phyloP scores from a whole-genome alignment of 1,140 invertebrate genomes.

The Drosophila biarmipes region DNA sequence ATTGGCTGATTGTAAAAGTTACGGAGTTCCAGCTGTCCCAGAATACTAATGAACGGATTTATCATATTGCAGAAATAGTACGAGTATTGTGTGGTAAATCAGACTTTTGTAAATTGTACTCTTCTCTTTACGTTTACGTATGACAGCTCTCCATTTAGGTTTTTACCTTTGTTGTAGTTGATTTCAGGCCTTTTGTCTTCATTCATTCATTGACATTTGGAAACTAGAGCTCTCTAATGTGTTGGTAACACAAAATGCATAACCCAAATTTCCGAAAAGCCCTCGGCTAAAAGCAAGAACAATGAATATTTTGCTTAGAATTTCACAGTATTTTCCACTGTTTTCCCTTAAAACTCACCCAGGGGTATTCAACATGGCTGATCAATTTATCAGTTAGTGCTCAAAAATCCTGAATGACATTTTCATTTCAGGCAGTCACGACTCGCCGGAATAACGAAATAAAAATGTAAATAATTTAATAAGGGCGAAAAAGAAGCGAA shows the following conservation, averaged over 20 bases:
- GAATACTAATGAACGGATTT: no score
- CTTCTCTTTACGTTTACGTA: not conserved
- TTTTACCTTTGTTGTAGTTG: constrained; percentile 13
- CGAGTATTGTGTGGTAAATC: not conserved
- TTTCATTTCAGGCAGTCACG: constrained; percentile 7
- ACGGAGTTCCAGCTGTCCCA: no score
- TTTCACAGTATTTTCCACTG: not conserved
- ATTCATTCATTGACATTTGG: constrained; percentile 14
- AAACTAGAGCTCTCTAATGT: no score
- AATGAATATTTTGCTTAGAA: not conserved
- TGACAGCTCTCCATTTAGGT: not conserved
- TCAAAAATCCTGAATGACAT: constrained; percentile 15
- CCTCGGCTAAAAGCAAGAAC: not conserved
- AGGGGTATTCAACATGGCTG: not conserved
- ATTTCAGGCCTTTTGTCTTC: constrained; percentile 12
- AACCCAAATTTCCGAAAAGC: not conserved
- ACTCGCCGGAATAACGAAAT: constrained; percentile 31
- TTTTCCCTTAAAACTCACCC: not conserved
- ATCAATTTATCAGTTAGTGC: constrained; percentile 4
- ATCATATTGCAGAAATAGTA: no score
- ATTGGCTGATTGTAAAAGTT: no score
- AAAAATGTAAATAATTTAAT: constrained; percentile 41
- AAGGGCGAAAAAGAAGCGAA: constrained; percentile 24
- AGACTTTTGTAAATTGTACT: constrained; percentile 11
- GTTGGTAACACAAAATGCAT: not conserved